Conservation (phyloP, 2,113 vertebrate species). For the Larimichthys crocea region DNA sequence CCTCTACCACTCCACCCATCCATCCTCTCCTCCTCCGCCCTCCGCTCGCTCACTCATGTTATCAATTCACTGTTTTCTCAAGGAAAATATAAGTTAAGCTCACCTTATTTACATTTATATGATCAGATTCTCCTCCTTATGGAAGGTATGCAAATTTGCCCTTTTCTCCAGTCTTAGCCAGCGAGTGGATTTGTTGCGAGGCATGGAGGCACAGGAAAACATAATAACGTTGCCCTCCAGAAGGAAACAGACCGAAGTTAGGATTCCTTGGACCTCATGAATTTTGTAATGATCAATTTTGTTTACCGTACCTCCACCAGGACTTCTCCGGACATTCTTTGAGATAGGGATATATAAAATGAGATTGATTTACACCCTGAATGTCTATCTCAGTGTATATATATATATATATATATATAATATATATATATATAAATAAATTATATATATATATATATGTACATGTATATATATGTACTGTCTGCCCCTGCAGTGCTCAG, state of each 20-base stretch:
- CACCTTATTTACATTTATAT: conserved; percentile 89
- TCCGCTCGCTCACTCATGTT: conserved; percentile 67
- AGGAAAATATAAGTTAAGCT: conserved; percentile 84
- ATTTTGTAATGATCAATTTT: conserved; percentile 84
- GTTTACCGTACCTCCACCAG: conserved; percentile 67
- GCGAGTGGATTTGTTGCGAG: conserved; percentile 68
- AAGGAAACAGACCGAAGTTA: conserved; percentile 72
- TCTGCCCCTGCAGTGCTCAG: conserved; percentile 38
- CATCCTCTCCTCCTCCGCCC: conserved; percentile 34
- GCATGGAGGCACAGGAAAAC: conserved; percentile 38
- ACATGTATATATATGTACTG: neutral
- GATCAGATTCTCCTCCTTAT: conserved; percentile 84
- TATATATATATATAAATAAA: conserved; percentile 1
- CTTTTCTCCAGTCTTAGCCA: conserved; percentile 79
- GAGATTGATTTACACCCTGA: conserved; percentile 70
- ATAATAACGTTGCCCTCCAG: conserved; percentile 81
- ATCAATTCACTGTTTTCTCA: conserved; percentile 78
- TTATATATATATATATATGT: no score
- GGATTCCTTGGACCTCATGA: conserved; percentile 80
- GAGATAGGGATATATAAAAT: conserved; percentile 60
- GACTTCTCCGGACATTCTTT: conserved; percentile 64
- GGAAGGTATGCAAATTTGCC: conserved; percentile 85
- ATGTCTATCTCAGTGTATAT: conserved; percentile 31
- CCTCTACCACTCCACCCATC: conserved; percentile 59
- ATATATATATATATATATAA: no score